phyloP scores from a whole-genome alignment of 2,888 invertebrate genomes.

The Caenorhabditis sp. region DNA sequence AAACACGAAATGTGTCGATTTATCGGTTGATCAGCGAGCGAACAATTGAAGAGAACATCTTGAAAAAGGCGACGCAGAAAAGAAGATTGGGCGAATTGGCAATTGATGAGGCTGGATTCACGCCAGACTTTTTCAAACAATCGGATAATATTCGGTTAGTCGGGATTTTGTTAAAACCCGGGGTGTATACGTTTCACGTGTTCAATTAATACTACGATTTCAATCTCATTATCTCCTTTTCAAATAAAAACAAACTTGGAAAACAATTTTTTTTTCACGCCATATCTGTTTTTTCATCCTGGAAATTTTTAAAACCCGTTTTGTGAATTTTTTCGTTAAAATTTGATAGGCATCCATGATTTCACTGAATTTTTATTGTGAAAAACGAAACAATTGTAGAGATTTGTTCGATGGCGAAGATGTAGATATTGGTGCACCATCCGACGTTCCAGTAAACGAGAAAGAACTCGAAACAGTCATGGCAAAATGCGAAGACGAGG shows the following conservation, averaged over 20 bases:
- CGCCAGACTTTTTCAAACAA: slow-evolving; percentile 89
- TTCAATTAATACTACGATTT: too few relatives aligned
- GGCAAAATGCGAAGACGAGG: slow-evolving; percentile 65
- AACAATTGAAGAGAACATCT: slow-evolving; percentile 98
- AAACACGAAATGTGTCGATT: slow-evolving; percentile 97
- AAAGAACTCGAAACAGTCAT: slow-evolving; percentile 63
- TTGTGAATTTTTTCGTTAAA: too few relatives aligned
- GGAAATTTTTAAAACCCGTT: too few relatives aligned
- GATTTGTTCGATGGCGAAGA: slow-evolving; percentile 67
- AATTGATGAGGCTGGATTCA: slow-evolving; percentile 98
- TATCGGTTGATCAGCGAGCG: slow-evolving; percentile 93
- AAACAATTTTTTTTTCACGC: neutral
- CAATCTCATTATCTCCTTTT: too few relatives aligned
- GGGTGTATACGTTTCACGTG: too few relatives aligned
- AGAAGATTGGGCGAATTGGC: slow-evolving; percentile 92
- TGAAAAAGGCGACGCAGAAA: slow-evolving; percentile 98
- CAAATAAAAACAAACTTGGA: too few relatives aligned
- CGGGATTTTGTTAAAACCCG: too few relatives aligned
- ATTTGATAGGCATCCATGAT: too few relatives aligned
- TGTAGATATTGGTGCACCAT: slow-evolving; percentile 48
- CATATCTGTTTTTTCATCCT: too few relatives aligned
- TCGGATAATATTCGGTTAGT: slow-evolving; percentile 57
- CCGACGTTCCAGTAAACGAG: slow-evolving; percentile 45
- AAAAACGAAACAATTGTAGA: too few relatives aligned
- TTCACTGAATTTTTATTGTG: too few relatives aligned